These are phyloP conservation scores for Stichodactyla mertensii DNA, from an alignment of 64 coral and sea anemone genomes.

Conservation along the genomic window DNA sequence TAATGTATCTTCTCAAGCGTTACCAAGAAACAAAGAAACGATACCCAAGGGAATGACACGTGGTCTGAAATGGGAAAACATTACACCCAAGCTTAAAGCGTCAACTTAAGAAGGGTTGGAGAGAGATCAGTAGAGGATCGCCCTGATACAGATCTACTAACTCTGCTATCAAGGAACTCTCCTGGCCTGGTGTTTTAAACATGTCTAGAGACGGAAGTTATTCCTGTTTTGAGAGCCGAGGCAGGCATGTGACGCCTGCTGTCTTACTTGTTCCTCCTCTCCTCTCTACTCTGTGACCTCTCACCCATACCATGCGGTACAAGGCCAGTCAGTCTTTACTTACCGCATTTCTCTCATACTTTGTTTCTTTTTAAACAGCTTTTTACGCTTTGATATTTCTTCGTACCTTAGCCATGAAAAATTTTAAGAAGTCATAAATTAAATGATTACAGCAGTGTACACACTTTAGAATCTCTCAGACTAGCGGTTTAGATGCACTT, in stretches of 20 bases:
- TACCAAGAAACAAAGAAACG: too few relatives aligned
- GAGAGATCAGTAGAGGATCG: too few relatives aligned
- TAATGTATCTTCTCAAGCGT: too few relatives aligned
- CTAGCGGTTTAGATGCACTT: background rate
- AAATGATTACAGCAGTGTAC: background rate
- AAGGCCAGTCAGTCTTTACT: background rate
- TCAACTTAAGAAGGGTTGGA: too few relatives aligned
- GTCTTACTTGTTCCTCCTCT: background rate
- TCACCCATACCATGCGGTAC: background rate
- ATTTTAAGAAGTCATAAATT: background rate
- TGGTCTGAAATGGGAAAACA: too few relatives aligned
- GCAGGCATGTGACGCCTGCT: background rate
- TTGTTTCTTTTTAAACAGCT: constrained; percentile 9
- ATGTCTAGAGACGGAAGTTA: too few relatives aligned
- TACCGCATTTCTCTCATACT: constrained; percentile 14
- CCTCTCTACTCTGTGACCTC: background rate
- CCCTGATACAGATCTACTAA: too few relatives aligned
- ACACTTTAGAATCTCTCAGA: background rate
- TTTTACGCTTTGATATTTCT: constrained; percentile 18
- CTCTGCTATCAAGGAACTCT: too few relatives aligned
- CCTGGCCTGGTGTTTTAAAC: too few relatives aligned
- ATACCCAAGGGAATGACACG: too few relatives aligned
- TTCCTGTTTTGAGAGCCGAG: too few relatives aligned
- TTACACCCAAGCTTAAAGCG: too few relatives aligned
- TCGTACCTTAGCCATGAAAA: constrained; percentile 8